These are phyloP conservation scores for Muscicapa striata DNA, from an alignment of 2,797 vertebrate species.

Conservation along the genomic window DNA sequence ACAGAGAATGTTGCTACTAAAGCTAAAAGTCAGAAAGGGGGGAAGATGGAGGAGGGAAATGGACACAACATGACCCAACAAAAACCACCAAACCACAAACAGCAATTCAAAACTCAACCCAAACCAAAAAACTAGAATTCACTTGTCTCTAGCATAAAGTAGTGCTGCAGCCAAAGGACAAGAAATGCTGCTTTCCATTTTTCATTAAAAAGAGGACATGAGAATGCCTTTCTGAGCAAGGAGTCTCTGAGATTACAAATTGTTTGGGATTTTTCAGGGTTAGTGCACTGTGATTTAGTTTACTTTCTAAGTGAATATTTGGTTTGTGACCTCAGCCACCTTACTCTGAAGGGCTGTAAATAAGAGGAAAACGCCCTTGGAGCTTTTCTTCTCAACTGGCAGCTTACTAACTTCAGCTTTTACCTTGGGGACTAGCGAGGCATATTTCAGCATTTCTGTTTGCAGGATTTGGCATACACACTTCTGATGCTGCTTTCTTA, in stretches of 20 bases:
- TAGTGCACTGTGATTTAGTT: background rate
- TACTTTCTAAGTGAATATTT: background rate
- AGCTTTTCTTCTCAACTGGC: background rate
- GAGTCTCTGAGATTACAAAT: background rate
- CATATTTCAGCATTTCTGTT: background rate
- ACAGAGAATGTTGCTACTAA: background rate
- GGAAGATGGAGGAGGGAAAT: fast-evolving
- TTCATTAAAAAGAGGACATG: background rate
- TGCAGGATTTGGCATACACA: background rate
- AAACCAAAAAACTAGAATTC: background rate
- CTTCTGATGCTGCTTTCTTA: background rate
- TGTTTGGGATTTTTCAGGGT: background rate
- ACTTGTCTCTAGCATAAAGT: background rate
- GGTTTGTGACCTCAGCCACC: background rate
- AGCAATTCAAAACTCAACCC: background rate
- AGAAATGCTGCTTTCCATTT: background rate
- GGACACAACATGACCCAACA: fast-evolving
- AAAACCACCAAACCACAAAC: background rate
- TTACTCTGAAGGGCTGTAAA: background rate
- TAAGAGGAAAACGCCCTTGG: slow-evolving; percentile 16
- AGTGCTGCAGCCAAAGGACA: background rate
- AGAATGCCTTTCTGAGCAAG: background rate
- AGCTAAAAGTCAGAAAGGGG: background rate
- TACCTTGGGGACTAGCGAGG: background rate
- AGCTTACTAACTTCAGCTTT: background rate